Conservation (phyloP, 2,888 invertebrate species). For the Reticulitermes lucifugus region DNA sequence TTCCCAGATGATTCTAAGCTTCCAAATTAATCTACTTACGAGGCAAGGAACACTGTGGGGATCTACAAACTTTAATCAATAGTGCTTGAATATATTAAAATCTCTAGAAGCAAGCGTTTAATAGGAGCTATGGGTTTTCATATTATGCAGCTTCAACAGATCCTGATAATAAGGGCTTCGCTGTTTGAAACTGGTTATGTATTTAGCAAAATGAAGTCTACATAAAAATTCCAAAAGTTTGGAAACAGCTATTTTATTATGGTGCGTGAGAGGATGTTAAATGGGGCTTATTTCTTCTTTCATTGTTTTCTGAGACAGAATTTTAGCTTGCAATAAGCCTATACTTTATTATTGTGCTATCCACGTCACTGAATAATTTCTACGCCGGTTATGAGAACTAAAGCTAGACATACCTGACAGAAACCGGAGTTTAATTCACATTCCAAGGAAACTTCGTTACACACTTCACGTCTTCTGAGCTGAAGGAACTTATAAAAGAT, state of each 20-base stretch:
- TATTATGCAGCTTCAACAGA: not conserved
- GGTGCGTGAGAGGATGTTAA: not conserved
- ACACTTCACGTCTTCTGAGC: not conserved
- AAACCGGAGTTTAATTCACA: conserved; percentile 26
- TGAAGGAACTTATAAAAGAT: not conserved
- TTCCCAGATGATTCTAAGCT: conserved; percentile 16
- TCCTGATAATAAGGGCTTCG: not conserved
- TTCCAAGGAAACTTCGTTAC: conserved; percentile 11
- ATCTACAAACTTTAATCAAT: conserved; percentile 23
- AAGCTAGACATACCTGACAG: not conserved
- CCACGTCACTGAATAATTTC: not conserved
- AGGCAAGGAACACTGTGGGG: not conserved
- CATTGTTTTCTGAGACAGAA: not conserved
- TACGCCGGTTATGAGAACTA: conserved; percentile 25
- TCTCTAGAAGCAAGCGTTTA: not conserved
- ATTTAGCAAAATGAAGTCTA: not conserved
- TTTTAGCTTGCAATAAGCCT: not conserved
- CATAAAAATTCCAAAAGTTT: not conserved
- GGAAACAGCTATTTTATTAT: not conserved
- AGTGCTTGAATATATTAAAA: conserved; percentile 15
- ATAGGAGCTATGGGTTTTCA: not conserved
- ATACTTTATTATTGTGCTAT: not conserved
- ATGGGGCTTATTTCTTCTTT: not conserved
- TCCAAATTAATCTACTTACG: conserved; percentile 15
- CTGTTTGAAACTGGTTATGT: not conserved